phyloP scores from a whole-genome alignment of 2,113 vertebrate species.

The Pelecanus crispus region DNA sequence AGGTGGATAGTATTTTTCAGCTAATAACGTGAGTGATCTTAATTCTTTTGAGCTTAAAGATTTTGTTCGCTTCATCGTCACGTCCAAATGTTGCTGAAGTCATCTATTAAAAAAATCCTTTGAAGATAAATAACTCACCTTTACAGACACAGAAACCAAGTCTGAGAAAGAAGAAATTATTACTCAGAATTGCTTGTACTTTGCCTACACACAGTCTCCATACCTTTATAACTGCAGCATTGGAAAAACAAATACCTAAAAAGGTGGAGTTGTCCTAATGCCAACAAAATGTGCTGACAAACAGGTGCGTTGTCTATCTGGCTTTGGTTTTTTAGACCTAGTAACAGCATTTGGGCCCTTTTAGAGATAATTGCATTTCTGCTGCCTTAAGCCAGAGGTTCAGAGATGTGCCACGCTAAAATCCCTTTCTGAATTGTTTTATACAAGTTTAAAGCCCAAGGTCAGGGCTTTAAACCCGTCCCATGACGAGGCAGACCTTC shows the following conservation, averaged over 20 bases:
- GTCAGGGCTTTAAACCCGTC: not conserved
- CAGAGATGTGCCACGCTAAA: not conserved
- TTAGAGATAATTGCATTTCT: not conserved
- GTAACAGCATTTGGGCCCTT: not conserved
- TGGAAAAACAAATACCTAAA: not conserved
- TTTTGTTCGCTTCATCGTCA: not conserved
- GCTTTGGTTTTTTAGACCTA: not conserved
- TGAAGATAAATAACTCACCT: not conserved
- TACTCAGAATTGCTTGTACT: not conserved
- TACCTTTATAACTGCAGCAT: not conserved
- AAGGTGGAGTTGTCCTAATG: not conserved
- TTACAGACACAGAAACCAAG: not conserved
- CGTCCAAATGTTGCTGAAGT: not conserved
- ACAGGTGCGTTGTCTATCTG: not conserved
- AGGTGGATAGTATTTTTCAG: not conserved
- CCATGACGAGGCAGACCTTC: not conserved
- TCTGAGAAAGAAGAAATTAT: not conserved
- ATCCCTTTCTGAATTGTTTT: not conserved
- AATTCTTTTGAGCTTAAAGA: not conserved
- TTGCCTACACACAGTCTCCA: fast-evolving
- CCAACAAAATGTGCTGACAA: not conserved
- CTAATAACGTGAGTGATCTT: not conserved
- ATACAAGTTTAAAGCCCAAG: not conserved
- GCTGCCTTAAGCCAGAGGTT: not conserved
- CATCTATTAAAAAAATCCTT: not conserved